Conservation (phyloP, 2,888 invertebrate genomes). For the Auanema sp. region DNA sequence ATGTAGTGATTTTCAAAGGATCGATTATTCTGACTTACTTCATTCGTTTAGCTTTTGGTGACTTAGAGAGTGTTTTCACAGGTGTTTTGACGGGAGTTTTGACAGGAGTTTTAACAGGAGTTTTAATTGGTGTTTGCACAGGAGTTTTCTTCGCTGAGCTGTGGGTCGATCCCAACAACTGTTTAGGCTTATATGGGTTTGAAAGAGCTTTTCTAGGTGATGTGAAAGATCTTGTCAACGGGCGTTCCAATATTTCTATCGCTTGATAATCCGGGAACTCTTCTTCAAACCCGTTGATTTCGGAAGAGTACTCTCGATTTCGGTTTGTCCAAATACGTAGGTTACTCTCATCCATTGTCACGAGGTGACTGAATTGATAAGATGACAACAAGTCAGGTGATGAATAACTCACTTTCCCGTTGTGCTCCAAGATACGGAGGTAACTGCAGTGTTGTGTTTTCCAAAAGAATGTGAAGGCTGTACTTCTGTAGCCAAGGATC, state of each 20-base stretch:
- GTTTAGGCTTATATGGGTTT: too few species aligned
- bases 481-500: background rate
- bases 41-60: background rate
- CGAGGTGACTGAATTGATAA: too few species aligned
- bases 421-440: constrained; percentile 30
- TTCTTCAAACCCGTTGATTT: too few species aligned
- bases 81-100: background rate
- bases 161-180: too few species aligned
- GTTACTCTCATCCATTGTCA: too few species aligned
- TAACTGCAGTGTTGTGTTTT: constrained; percentile 23
- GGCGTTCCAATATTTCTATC: background rate
- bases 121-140: too few species aligned
- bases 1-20: background rate
- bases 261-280: too few species aligned
- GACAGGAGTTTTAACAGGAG: too few species aligned
- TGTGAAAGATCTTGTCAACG: background rate
- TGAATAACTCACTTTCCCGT: constrained; percentile 16
- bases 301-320: too few species aligned
- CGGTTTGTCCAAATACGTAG: too few species aligned
- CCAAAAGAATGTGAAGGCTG: constrained; percentile 8
- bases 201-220: background rate
- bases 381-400: too few species aligned
- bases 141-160: too few species aligned
- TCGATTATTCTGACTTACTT: background rate
- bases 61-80: background rate